Percentiles rank a stretch among this genome's conserved stretches.
Conservation (phyloP, 1,140 invertebrate species). For the Pseudobourletiella spinata region DNA sequence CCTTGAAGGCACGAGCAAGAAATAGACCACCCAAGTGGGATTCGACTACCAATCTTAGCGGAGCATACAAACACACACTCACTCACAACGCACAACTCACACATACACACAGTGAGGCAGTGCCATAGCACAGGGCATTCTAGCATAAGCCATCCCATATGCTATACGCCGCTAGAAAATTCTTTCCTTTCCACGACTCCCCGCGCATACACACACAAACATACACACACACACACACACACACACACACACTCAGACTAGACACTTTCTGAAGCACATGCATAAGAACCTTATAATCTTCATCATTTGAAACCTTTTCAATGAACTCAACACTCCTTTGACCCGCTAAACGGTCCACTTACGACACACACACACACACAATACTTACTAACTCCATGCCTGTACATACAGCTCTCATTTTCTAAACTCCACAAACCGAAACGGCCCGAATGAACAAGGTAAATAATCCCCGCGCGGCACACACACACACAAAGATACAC, state of each 20-base stretch:
- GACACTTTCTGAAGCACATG: background rate
- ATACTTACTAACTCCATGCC: no score
- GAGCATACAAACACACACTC: background rate
- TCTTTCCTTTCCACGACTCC: slow-evolving; percentile 20
- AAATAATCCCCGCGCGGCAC: background rate
- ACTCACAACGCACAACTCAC: background rate
- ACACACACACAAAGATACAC: no score
- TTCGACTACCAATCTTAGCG: slow-evolving; percentile 34
- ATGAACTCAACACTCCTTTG: slow-evolving; percentile 26
- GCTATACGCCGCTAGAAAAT: no score
- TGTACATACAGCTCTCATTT: no score
- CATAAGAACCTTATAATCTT: background rate
- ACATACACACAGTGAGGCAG: background rate
- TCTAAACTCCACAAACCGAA: background rate
- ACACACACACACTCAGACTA: background rate
- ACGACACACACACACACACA: no score
- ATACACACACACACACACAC: no score
- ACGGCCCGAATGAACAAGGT: slow-evolving; percentile 6
- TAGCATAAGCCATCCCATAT: no score
- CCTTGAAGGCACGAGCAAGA: slow-evolving; percentile 34
- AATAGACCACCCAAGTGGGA: slow-evolving; percentile 33
- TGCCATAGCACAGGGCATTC: no score
- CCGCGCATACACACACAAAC: no score
- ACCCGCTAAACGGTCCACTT: slow-evolving; percentile 27
- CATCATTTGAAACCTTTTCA: slow-evolving; percentile 16